Evolutionary conservation across 2,797 vertebrate species (phyloP).

Genomic region (Poeciliopsis paucimaculata): DNA sequence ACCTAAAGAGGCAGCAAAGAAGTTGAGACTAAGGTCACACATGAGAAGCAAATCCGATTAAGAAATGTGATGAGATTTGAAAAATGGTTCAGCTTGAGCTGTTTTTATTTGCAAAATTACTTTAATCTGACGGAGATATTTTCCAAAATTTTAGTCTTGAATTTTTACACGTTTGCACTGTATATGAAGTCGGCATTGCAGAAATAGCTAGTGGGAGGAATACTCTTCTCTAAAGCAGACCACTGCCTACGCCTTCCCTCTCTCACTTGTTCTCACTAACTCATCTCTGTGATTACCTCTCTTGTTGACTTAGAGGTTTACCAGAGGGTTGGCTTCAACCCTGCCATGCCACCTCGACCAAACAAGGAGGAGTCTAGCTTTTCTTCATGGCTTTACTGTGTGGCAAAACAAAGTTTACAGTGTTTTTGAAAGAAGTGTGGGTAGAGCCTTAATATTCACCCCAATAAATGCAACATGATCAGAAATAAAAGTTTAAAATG

Average conservation of each 20-base stretch:
- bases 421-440: conserved; percentile 16
- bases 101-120: not conserved
- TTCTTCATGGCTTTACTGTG: conserved; percentile 8
- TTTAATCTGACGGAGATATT: too few relatives aligned
- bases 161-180: not conserved
- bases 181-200: not conserved
- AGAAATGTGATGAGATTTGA: not conserved
- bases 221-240: not conserved
- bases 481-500: not conserved
- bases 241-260: not conserved
- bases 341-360: not conserved
- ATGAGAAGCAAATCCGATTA: not conserved
- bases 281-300: not conserved
- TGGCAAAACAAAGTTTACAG: conserved; percentile 10
- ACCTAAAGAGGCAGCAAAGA: not conserved
- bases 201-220: not conserved
- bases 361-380: not conserved
- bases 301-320: not conserved
- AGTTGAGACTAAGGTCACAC: not conserved
- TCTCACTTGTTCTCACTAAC: not conserved
- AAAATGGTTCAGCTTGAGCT: not conserved
- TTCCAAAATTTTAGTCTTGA: not conserved
- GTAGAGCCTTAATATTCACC: not conserved
- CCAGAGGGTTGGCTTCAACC: not conserved
- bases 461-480: conserved; percentile 5